A percentile compares a stretch with the other conserved stretches of the same genome.
Evolutionary conservation across 1,140 invertebrate species (phyloP).

Genomic region (Himalopsyche phryganea): DNA sequence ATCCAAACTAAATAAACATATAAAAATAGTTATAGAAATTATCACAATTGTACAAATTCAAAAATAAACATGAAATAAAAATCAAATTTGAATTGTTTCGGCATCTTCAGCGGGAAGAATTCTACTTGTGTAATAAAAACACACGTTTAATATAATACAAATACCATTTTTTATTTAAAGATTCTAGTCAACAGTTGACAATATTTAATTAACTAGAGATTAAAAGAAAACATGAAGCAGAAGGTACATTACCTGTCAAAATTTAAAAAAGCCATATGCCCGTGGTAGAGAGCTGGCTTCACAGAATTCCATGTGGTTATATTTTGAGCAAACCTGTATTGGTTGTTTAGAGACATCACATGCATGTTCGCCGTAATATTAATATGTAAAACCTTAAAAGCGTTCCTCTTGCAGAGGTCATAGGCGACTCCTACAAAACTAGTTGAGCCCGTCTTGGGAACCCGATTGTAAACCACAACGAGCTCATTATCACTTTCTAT

Average conservation of each 20-base stretch:
- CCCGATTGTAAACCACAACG: constrained; percentile 91
- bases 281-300: constrained; percentile 94
- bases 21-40: too few species aligned
- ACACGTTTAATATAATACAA: too few species aligned
- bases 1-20: too few species aligned
- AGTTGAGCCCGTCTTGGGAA: constrained; percentile 98
- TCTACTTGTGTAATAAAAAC: too few species aligned
- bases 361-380: constrained; percentile 96
- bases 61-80: too few species aligned
- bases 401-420: constrained; percentile 89
- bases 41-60: too few species aligned
- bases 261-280: constrained; percentile 93
- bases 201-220: too few species aligned
- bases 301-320: constrained; percentile 82
- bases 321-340: constrained; percentile 88
- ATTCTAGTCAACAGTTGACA: too few species aligned
- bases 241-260: constrained; percentile 89
- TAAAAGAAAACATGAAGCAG: too few species aligned
- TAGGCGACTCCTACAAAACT: constrained; percentile 97
- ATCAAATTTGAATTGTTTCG: too few species aligned
- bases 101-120: too few species aligned
- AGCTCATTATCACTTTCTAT: constrained; percentile 57
- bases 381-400: constrained; percentile 81
- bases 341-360: constrained; percentile 87
- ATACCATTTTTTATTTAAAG: too few species aligned